Percentiles rank a stretch among this genome's conserved stretches.
Conservation (phyloP, 2,888 invertebrate genomes). For the Formica aserva region DNA sequence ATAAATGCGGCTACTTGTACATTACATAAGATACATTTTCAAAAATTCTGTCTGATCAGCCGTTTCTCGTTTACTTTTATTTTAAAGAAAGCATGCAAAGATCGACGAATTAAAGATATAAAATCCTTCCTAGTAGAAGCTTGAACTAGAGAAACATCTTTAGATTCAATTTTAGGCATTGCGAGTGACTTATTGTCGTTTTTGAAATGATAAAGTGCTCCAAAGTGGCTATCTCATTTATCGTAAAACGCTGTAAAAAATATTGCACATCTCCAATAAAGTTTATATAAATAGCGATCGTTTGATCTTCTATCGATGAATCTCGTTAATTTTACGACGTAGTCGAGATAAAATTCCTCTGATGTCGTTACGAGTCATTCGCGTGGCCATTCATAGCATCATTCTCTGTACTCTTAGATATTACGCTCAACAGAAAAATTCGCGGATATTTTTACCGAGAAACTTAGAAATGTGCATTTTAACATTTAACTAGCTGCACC, state of each 20-base stretch:
- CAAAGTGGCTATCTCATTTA: neutral
- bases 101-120: neutral
- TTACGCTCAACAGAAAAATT: constrained; percentile 22
- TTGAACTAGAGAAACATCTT: neutral
- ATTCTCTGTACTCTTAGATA: constrained; percentile 67
- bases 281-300: neutral
- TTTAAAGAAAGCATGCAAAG: neutral
- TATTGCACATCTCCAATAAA: neutral
- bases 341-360: neutral
- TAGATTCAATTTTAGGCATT: constrained; percentile 3
- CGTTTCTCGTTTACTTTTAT: constrained; percentile 2
- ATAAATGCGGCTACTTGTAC: neutral
- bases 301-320: neutral
- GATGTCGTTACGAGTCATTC: neutral
- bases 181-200: constrained; percentile 23
- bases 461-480: constrained; percentile 4
- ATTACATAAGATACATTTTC: constrained; percentile 5
- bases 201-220: neutral
- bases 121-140: neutral
- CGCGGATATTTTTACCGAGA: neutral
- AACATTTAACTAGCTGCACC: constrained; percentile 5
- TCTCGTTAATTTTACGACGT: constrained; percentile 1
- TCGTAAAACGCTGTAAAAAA: neutral
- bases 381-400: constrained; percentile 56
- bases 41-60: neutral